Conservation (phyloP, 2,113 vertebrate genomes). For the Vombatus ursinus region DNA sequence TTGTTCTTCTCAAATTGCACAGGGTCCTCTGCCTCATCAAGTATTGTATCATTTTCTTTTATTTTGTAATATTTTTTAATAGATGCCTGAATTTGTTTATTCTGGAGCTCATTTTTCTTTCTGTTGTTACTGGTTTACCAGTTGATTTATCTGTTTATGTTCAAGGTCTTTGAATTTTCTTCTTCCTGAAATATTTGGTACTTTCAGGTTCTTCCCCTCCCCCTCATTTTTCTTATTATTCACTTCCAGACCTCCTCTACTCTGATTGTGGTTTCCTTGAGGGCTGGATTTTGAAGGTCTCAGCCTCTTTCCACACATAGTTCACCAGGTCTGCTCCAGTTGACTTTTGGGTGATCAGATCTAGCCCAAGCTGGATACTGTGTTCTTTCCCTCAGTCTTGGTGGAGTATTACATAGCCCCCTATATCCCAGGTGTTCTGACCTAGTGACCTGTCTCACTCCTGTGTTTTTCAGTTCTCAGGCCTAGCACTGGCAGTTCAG, state of each 20-base stretch:
- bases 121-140: too few relatives aligned
- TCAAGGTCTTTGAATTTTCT: neutral
- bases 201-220: neutral
- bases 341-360: neutral
- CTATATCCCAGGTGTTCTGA: neutral
- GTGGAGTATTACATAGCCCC: neutral
- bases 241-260: neutral
- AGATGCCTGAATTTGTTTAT: too few relatives aligned
- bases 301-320: neutral
- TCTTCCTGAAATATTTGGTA: neutral
- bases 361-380: neutral
- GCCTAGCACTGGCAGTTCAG: too few relatives aligned
- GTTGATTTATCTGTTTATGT: too few relatives aligned
- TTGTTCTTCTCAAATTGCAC: too few relatives aligned
- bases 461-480: neutral
- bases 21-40: too few relatives aligned
- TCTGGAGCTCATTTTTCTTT: too few relatives aligned
- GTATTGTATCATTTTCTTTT: too few relatives aligned
- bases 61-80: too few relatives aligned
- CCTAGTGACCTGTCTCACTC: neutral
- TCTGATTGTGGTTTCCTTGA: neutral
- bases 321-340: neutral
- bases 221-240: neutral
- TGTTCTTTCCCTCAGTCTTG: neutral
- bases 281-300: neutral